These are phyloP conservation scores for Oncorhynchus keta DNA, from an alignment of 2,113 vertebrate species.

Conservation along the genomic window DNA sequence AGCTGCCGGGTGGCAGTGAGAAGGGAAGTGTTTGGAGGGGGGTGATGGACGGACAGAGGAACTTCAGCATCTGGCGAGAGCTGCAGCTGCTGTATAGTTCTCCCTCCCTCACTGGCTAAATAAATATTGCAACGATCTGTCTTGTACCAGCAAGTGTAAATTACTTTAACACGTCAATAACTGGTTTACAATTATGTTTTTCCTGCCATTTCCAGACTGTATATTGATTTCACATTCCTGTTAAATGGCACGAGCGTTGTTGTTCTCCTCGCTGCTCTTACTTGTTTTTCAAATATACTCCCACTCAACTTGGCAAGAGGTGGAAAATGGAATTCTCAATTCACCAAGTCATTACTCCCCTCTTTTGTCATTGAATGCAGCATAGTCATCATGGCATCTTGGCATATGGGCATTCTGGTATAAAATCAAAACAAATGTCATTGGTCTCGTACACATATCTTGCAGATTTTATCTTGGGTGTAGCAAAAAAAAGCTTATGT, in stretches of 20 bases:
- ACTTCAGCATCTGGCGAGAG: slow-evolving; percentile 77
- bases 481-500: no score
- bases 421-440: no score
- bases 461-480: no score
- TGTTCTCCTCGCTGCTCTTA: slow-evolving; percentile 49
- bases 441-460: no score
- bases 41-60: slow-evolving; percentile 77
- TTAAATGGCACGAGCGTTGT: slow-evolving; percentile 61
- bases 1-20: slow-evolving; percentile 75
- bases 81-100: slow-evolving; percentile 68
- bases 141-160: slow-evolving; percentile 80
- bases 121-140: slow-evolving; percentile 79
- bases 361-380: slow-evolving; percentile 5
- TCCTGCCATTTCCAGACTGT: slow-evolving; percentile 70
- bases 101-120: slow-evolving; percentile 69
- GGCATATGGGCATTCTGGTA: neutral
- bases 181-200: slow-evolving; percentile 76
- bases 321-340: slow-evolving; percentile 16
- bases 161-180: slow-evolving; percentile 78
- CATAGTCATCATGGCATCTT: slow-evolving; percentile 1
- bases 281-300: slow-evolving; percentile 50
- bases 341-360: slow-evolving; percentile 29
- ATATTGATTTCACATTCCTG: slow-evolving; percentile 76
- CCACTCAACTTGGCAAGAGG: slow-evolving; percentile 32
- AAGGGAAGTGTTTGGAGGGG: slow-evolving; percentile 55